Conservation (phyloP, 1,140 invertebrate genomes). For the Ganaspis sp. region DNA sequence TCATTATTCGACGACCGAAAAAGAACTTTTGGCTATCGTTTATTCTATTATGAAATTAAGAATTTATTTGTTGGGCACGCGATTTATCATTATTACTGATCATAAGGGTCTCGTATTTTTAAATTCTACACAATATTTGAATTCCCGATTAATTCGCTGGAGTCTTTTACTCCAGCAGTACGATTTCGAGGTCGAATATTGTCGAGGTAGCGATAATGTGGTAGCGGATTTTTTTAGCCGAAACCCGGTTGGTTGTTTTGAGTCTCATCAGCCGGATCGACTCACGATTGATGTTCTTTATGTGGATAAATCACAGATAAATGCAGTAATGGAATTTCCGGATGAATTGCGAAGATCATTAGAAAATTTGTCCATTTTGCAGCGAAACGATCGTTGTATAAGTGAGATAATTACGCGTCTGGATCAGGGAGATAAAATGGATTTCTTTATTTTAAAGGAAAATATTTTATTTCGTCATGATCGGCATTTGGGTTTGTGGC, state of each 20-base stretch:
- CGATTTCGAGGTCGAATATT: not conserved
- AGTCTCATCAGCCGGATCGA: not conserved
- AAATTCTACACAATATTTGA: not conserved
- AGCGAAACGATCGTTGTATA: not conserved
- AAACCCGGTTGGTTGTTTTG: not conserved
- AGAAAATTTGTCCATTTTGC: not conserved
- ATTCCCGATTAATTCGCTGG: not conserved
- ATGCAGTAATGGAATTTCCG: no score
- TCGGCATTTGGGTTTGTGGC: not conserved
- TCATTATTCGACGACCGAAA: not conserved
- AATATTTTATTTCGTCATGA: slow-evolving; percentile 21
- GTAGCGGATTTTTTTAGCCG: slow-evolving; percentile 33
- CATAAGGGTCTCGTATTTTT: slow-evolving; percentile 34
- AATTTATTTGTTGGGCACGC: not conserved
- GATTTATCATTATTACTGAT: slow-evolving; percentile 34
- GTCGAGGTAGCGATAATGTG: slow-evolving; percentile 10
- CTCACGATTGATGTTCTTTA: not conserved
- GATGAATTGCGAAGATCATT: not conserved
- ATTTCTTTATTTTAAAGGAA: not conserved
- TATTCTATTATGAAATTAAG: slow-evolving; percentile 25
- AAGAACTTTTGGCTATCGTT: slow-evolving; percentile 24
- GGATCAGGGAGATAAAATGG: not conserved
- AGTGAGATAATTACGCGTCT: not conserved
- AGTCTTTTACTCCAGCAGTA: not conserved
- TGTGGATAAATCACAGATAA: no score